A percentile compares a stretch with the other conserved stretches of the same genome.
Conservation (phyloP, 2,888 invertebrate species). For the Calameuta filiformis region DNA sequence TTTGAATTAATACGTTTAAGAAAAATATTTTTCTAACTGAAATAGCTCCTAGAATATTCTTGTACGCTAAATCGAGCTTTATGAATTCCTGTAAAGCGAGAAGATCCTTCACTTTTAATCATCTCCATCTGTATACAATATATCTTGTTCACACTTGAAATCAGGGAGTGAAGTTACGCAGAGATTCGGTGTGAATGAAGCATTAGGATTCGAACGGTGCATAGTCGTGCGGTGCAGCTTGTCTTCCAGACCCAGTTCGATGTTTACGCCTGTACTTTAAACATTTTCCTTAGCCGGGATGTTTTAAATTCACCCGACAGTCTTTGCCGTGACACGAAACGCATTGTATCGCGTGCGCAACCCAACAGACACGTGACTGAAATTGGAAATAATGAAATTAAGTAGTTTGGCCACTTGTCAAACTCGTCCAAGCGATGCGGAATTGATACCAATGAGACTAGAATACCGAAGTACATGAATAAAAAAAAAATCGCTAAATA, state of each 20-base stretch:
- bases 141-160: neutral
- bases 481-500: neutral
- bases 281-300: constrained; percentile 42
- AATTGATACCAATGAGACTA: neutral
- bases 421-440: neutral
- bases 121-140: neutral
- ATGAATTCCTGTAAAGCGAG: neutral
- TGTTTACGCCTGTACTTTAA: constrained; percentile 54
- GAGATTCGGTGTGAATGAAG: constrained; percentile 36
- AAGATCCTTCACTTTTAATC: neutral
- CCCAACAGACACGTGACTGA: neutral
- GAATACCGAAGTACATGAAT: neutral
- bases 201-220: constrained; percentile 26
- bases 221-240: constrained; percentile 23
- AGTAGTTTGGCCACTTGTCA: neutral
- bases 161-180: neutral
- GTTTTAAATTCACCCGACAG: constrained; percentile 1
- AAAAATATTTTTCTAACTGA: neutral
- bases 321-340: neutral
- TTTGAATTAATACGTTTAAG: neutral
- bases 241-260: constrained; percentile 45
- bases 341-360: neutral
- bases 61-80: neutral
- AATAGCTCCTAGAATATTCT: neutral
- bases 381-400: neutral